Conservation (phyloP, 2,888 invertebrate species). For the Chydorus sphaericus region DNA sequence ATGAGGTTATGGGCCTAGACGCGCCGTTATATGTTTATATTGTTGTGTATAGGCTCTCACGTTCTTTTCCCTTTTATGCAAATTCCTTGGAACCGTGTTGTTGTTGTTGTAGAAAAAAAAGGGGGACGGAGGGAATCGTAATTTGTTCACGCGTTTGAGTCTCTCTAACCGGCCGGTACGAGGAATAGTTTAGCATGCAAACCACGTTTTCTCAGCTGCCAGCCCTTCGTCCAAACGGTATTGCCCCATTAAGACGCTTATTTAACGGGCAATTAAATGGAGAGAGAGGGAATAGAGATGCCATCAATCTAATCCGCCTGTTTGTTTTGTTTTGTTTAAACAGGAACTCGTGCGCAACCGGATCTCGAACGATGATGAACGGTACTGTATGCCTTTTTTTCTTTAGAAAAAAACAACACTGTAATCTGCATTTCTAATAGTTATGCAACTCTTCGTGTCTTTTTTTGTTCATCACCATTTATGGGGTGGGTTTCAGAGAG, state of each 20-base stretch:
- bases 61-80: not conserved
- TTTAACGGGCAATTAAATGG: not conserved
- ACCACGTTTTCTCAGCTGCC: not conserved
- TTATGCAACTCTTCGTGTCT: too few relatives aligned
- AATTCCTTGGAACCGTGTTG: not conserved
- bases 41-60: not conserved
- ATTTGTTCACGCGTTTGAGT: constrained; percentile 2
- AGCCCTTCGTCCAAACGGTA: too few relatives aligned
- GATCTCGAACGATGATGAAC: too few relatives aligned
- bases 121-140: not conserved
- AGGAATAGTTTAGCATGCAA: not conserved
- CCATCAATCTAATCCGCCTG: too few relatives aligned
- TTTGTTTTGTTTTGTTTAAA: too few relatives aligned
- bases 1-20: too few relatives aligned
- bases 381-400: too few relatives aligned
- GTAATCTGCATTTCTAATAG: too few relatives aligned
- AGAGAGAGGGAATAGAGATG: not conserved
- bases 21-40: not conserved
- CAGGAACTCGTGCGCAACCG: too few relatives aligned
- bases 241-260: not conserved
- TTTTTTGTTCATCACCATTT: too few relatives aligned
- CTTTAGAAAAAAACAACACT: too few relatives aligned
- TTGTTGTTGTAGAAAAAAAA: not conserved
- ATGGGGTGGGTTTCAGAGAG: too few relatives aligned
- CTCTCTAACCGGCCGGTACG: not conserved